Evolutionary conservation across 2,888 invertebrate genomes (phyloP).

Genomic region (Morpho helenor): DNA sequence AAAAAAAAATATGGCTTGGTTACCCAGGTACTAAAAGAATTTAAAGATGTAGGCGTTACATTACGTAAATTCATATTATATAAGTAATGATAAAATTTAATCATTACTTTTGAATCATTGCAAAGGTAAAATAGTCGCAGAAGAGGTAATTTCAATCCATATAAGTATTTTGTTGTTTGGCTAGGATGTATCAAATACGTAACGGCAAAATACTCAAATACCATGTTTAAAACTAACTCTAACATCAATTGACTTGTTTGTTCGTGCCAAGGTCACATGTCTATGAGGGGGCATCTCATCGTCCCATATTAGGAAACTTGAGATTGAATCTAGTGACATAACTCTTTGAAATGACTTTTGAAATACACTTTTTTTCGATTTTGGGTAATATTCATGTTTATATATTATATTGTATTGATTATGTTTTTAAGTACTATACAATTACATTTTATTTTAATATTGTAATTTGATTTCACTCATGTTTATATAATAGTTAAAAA

Average conservation of each 20-base stretch:
- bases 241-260: slow-evolving; percentile 31
- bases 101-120: background rate
- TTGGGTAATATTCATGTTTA: background rate
- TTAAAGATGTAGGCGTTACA: too few relatives aligned
- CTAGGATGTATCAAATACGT: slow-evolving; percentile 14
- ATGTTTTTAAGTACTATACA: too few relatives aligned
- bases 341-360: slow-evolving; percentile 8
- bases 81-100: background rate
- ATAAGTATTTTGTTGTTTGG: slow-evolving; percentile 5
- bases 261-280: slow-evolving; percentile 40
- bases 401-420: too few relatives aligned
- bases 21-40: too few relatives aligned
- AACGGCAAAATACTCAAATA: slow-evolving; percentile 21
- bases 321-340: slow-evolving; percentile 17
- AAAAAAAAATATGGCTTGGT: too few relatives aligned
- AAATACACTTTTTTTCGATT: background rate
- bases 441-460: too few relatives aligned
- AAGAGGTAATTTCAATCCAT: background rate
- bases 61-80: too few relatives aligned
- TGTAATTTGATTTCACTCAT: too few relatives aligned
- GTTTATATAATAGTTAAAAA: too few relatives aligned
- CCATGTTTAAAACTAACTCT: slow-evolving; percentile 21
- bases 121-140: too few relatives aligned
- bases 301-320: slow-evolving; percentile 47
- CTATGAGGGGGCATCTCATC: slow-evolving; percentile 38